Conservation (phyloP, 2,113 vertebrate species). For the Nibea albiflora region DNA sequence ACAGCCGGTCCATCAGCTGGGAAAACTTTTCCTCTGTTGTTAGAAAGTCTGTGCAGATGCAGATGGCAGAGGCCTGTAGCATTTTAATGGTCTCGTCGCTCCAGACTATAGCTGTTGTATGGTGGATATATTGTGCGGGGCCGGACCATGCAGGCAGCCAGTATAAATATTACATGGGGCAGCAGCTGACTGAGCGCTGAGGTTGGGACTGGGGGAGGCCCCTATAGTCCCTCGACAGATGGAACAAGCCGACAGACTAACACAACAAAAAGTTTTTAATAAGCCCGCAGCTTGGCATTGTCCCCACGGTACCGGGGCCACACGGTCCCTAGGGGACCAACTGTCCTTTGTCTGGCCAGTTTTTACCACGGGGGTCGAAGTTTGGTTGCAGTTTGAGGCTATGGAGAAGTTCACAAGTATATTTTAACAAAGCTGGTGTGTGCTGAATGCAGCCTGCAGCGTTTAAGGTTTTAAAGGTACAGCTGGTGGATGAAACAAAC, state of each 20-base stretch:
- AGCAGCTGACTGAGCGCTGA: constrained; percentile 92
- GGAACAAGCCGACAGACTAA: constrained; percentile 89
- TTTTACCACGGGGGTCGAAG: constrained; percentile 62
- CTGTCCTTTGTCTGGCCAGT: constrained; percentile 85
- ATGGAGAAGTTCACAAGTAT: constrained; percentile 32
- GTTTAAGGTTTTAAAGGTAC: constrained; percentile 23
- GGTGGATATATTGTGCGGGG: constrained; percentile 83
- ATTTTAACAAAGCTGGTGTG: constrained; percentile 16
- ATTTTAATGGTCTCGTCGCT: constrained; percentile 81
- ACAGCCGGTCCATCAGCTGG: constrained; percentile 73
- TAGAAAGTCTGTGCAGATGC: constrained; percentile 83
- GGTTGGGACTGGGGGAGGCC: constrained; percentile 79
- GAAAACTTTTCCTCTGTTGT: constrained; percentile 80
- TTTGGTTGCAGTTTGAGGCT: constrained; percentile 31
- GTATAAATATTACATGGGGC: constrained; percentile 97
- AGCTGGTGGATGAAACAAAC: constrained; percentile 26
- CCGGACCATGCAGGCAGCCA: constrained; percentile 65
- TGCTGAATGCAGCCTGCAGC: too few species aligned
- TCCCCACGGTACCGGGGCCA: constrained; percentile 81
- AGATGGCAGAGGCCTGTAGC: constrained; percentile 85
- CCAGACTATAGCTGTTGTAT: constrained; percentile 86
- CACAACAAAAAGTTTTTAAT: constrained; percentile 87
- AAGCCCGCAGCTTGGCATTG: constrained; percentile 87
- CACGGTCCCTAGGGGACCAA: constrained; percentile 80
- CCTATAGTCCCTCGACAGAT: constrained; percentile 92